Evolutionary conservation across 2,888 invertebrate species (phyloP).

Genomic region (Aspidapion aeneum): DNA sequence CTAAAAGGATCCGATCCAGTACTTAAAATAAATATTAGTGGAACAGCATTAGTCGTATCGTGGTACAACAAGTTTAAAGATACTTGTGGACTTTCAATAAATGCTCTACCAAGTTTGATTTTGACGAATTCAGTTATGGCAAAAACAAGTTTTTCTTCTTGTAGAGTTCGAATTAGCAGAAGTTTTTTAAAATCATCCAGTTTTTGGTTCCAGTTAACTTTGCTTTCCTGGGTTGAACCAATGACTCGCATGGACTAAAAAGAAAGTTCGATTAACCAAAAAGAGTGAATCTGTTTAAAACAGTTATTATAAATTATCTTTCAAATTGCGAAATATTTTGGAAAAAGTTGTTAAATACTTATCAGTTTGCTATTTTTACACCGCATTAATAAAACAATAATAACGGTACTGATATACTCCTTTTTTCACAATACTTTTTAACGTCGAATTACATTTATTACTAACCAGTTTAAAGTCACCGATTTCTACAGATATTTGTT

Average conservation of each 20-base stretch:
- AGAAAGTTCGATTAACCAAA: conserved; percentile 1
- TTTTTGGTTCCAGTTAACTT: conserved; percentile 58
- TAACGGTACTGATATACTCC: no score
- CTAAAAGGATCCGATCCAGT: conserved; percentile 84
- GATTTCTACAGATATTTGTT: conserved; percentile 55
- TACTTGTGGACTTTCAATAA: conserved; percentile 79
- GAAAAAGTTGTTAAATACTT: no score
- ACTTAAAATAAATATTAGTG: conserved; percentile 82
- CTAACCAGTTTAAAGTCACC: conserved; percentile 59
- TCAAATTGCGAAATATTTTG: background rate
- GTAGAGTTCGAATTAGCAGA: conserved; percentile 71
- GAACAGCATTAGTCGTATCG: conserved; percentile 69
- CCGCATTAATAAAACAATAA: no score
- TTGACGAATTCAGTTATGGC: conserved; percentile 79
- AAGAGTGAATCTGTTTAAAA: background rate
- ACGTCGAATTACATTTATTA: no score
- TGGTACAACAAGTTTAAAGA: conserved; percentile 63
- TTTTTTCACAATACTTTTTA: no score
- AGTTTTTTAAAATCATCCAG: conserved; percentile 75
- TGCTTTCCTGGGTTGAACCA: conserved; percentile 29
- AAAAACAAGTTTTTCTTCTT: conserved; percentile 78
- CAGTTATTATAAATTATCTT: no score
- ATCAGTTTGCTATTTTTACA: no score
- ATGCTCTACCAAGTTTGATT: conserved; percentile 69
- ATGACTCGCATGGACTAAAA: conserved; percentile 58